phyloP scores from a whole-genome alignment of 2,797 vertebrate genomes.

The Diglossa cyanea region DNA sequence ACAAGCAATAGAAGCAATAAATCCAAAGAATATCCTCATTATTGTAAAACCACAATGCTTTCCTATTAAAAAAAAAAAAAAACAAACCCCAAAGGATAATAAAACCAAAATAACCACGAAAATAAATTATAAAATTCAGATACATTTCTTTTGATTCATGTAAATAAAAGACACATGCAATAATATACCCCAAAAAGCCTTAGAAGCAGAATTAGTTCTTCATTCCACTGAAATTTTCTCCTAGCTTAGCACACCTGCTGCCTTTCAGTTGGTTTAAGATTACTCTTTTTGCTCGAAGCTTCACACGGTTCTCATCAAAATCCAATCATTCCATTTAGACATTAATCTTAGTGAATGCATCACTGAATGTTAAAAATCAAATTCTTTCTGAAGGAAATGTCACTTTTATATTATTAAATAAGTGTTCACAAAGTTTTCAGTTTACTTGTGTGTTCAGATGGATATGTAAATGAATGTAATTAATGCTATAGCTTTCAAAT shows the following conservation, averaged over 20 bases:
- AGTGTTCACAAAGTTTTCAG: slow-evolving; percentile 64
- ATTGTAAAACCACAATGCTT: background rate
- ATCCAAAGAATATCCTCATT: background rate
- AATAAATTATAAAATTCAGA: background rate
- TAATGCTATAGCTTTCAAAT: slow-evolving; percentile 78
- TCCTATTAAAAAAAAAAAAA: background rate
- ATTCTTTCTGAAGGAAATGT: slow-evolving; percentile 70
- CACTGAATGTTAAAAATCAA: slow-evolving; percentile 67
- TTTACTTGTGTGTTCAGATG: slow-evolving; percentile 69
- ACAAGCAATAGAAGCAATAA: background rate
- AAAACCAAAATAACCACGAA: background rate
- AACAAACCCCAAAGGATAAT: background rate
- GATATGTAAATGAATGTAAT: slow-evolving; percentile 78
- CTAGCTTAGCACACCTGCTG: slow-evolving; percentile 56
- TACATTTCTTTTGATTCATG: background rate
- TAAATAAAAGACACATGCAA: background rate
- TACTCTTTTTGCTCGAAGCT: slow-evolving; percentile 46
- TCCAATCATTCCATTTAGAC: slow-evolving; percentile 55
- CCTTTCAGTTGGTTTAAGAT: slow-evolving; percentile 61
- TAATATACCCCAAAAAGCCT: background rate
- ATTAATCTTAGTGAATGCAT: slow-evolving; percentile 65
- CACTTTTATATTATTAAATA: slow-evolving; percentile 68
- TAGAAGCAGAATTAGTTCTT: background rate
- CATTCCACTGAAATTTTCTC: slow-evolving; percentile 15
- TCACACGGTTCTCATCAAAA: slow-evolving; percentile 64